Evolutionary conservation across 1,140 invertebrate genomes (phyloP).

Genomic region (Leptonema lineaticorne): DNA sequence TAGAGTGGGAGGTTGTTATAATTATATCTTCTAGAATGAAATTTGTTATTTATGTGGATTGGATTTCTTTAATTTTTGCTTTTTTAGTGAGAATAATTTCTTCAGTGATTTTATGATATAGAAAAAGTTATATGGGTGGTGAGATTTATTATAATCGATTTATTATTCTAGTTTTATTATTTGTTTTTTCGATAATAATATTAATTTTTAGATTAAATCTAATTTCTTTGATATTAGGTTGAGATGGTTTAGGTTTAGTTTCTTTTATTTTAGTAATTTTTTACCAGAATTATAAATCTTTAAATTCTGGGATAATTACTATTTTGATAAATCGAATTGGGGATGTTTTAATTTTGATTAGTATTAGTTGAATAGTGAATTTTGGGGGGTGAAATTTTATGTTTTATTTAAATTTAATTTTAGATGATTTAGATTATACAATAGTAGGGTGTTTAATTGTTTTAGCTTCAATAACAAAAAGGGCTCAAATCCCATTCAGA

Average conservation of each 20-base stretch:
- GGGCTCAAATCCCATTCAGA: slow-evolving; percentile 65
- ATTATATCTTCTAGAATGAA: neutral
- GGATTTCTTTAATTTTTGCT: slow-evolving; percentile 59
- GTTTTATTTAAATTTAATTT: slow-evolving; percentile 58
- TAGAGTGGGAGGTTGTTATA: neutral
- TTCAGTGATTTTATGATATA: slow-evolving; percentile 62
- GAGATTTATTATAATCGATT: slow-evolving; percentile 59
- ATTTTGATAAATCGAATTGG: slow-evolving; percentile 62
- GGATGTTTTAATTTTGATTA: slow-evolving; percentile 63
- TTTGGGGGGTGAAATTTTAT: too few species aligned
- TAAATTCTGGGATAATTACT: slow-evolving; percentile 64
- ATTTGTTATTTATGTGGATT: neutral
- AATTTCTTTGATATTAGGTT: slow-evolving; percentile 68
- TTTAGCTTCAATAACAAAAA: slow-evolving; percentile 62
- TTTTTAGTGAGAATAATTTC: slow-evolving; percentile 63
- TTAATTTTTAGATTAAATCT: slow-evolving; percentile 68
- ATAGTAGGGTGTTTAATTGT: neutral
- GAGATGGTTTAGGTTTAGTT: slow-evolving; percentile 66
- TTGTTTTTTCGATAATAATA: slow-evolving; percentile 67
- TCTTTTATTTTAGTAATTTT: slow-evolving; percentile 69
- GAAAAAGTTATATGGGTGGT: slow-evolving; percentile 58
- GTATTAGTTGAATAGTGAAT: slow-evolving; percentile 64
- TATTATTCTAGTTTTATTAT: slow-evolving; percentile 62
- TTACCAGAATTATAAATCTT: slow-evolving; percentile 62
- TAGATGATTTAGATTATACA: slow-evolving; percentile 55